Evolutionary conservation across 2,113 vertebrate species (phyloP).

Genomic region (Urocitellus parryii): DNA sequence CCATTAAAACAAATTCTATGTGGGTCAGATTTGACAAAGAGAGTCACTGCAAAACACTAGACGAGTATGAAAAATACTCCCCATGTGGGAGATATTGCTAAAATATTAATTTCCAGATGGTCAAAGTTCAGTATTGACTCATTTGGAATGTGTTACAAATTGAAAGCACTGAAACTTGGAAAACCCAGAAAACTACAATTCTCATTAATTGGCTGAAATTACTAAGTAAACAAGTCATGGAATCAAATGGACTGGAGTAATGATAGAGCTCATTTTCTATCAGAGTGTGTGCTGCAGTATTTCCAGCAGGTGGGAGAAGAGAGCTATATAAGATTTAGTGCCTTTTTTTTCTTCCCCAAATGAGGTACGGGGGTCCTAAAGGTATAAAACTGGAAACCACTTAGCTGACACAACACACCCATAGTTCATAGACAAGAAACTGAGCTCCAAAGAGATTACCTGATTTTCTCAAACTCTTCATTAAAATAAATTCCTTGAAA

Average conservation of each 20-base stretch:
- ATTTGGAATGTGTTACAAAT: slow-evolving; percentile 46
- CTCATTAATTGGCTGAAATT: slow-evolving; percentile 46
- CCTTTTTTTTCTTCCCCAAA: not conserved
- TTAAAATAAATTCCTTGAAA: slow-evolving; percentile 35
- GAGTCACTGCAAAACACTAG: not conserved
- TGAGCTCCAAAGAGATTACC: not conserved
- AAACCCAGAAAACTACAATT: slow-evolving; percentile 58
- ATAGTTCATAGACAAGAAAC: slow-evolving; percentile 33
- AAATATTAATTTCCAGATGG: slow-evolving; percentile 68
- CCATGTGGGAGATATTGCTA: slow-evolving; percentile 38
- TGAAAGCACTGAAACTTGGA: slow-evolving; percentile 40
- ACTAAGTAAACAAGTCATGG: slow-evolving; percentile 49
- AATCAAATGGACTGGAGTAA: not conserved
- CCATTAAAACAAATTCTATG: slow-evolving; percentile 22
- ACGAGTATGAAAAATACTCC: slow-evolving; percentile 43
- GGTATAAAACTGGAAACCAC: not conserved
- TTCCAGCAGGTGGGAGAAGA: slow-evolving; percentile 86
- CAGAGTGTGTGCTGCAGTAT: not conserved
- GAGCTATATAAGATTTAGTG: slow-evolving; percentile 55
- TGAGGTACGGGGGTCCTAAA: not conserved
- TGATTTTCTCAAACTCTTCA: not conserved
- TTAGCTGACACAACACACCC: not conserved
- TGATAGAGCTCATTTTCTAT: not conserved
- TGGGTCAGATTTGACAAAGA: not conserved
- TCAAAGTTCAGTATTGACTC: slow-evolving; percentile 63